Evolutionary conservation across 2,797 vertebrate species (phyloP).

Genomic region (Poecilia wingei): DNA sequence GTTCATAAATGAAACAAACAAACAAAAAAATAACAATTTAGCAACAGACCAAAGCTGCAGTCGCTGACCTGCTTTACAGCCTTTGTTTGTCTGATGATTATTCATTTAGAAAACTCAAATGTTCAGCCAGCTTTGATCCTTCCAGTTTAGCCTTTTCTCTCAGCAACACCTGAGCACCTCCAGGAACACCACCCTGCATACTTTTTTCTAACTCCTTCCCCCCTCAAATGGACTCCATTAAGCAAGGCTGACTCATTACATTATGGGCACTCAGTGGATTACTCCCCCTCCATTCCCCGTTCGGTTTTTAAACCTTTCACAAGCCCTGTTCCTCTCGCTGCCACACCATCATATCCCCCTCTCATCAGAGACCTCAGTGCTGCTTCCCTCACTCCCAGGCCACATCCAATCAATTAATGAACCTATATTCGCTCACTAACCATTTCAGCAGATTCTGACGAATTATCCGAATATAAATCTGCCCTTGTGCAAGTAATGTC

Average conservation of each 20-base stretch:
- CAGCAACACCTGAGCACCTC: constrained; percentile 12
- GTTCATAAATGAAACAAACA: neutral
- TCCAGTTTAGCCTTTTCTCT: constrained; percentile 13
- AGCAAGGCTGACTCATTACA: constrained; percentile 76
- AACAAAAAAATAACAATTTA: neutral
- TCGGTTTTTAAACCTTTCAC: constrained; percentile 64
- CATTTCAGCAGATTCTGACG: constrained; percentile 59
- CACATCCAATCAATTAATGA: constrained; percentile 70
- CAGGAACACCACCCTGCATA: constrained; percentile 29
- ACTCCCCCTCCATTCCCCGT: constrained; percentile 61
- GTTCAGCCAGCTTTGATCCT: constrained; percentile 4
- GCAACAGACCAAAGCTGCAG: constrained; percentile 8
- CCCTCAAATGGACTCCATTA: constrained; percentile 73
- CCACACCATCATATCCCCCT: constrained; percentile 28
- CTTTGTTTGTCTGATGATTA: constrained; percentile 8
- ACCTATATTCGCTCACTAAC: constrained; percentile 62
- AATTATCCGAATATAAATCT: constrained; percentile 59
- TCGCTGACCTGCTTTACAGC: constrained; percentile 12
- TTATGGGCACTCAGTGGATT: constrained; percentile 81
- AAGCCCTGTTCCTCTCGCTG: constrained; percentile 15
- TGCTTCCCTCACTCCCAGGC: constrained; percentile 34
- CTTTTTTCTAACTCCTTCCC: constrained; percentile 35
- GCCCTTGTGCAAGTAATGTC: constrained; percentile 17
- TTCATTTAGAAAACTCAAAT: neutral
- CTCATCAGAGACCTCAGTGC: constrained; percentile 33